These are phyloP conservation scores for Rousettus madagascariensis DNA, from an alignment of 2,797 vertebrate species.

Conservation along the genomic window DNA sequence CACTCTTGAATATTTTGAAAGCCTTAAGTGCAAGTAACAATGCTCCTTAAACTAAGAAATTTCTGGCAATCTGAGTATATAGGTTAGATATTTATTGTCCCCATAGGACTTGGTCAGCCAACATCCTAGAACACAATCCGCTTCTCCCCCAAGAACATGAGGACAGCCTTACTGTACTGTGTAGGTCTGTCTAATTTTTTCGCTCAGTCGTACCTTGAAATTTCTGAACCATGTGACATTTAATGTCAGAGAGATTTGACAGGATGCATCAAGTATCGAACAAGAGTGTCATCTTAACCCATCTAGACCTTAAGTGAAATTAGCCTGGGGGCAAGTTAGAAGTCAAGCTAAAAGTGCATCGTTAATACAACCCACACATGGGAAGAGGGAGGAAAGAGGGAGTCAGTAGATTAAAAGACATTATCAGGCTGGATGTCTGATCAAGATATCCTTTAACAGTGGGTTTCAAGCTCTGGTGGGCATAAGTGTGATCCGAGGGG, in stretches of 20 bases:
- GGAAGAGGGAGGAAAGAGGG: not conserved
- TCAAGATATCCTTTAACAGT: not conserved
- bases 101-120: not conserved
- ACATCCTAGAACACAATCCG: not conserved
- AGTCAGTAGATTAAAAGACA: conserved; percentile 17
- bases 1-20: conserved; percentile 19
- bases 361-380: conserved; percentile 20
- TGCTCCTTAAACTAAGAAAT: conserved; percentile 3
- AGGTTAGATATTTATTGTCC: not conserved
- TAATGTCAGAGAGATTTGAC: conserved; percentile 44
- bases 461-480: not conserved
- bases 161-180: not conserved
- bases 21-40: not conserved
- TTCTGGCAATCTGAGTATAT: not conserved
- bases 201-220: conserved; percentile 36
- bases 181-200: not conserved
- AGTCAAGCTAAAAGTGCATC: conserved; percentile 48
- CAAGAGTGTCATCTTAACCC: conserved; percentile 42
- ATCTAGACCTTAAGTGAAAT: conserved; percentile 41
- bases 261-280: conserved; percentile 23
- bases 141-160: not conserved
- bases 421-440: not conserved
- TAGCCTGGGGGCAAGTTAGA: conserved; percentile 48
- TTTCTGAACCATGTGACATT: conserved; percentile 37
- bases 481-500: not conserved